Conservation (phyloP, 2,797 vertebrate genomes). For the Sebastiscus tertius region DNA sequence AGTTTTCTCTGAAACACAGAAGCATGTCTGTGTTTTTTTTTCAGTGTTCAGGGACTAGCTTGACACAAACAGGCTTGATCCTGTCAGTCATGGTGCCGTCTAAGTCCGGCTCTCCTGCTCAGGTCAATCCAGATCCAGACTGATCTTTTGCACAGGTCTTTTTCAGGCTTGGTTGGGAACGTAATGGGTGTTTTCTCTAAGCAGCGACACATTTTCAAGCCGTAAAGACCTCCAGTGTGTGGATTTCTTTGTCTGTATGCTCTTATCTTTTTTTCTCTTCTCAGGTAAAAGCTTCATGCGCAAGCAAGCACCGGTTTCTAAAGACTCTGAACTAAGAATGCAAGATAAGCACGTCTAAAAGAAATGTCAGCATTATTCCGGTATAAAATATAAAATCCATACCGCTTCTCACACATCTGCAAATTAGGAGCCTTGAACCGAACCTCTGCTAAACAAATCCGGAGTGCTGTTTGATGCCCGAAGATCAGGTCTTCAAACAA, state of each 20-base stretch:
- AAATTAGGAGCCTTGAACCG: conserved; percentile 68
- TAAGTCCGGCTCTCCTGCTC: conserved; percentile 2
- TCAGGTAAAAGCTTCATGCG: conserved; percentile 64
- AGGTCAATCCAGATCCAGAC: conserved; percentile 8
- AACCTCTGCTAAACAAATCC: conserved; percentile 50
- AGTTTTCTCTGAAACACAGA: conserved; percentile 24
- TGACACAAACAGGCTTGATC: conserved; percentile 22
- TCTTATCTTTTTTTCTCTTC: conserved; percentile 53
- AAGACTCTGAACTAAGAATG: conserved; percentile 59
- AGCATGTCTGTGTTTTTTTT: background rate
- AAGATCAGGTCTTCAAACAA: conserved; percentile 37
- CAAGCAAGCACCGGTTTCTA: conserved; percentile 40
- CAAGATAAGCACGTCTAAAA: conserved; percentile 67
- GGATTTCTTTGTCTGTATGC: conserved; percentile 19
- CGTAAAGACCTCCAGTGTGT: conserved; percentile 21
- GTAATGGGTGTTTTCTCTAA: conserved; percentile 36
- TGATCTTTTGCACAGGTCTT: conserved; percentile 25
- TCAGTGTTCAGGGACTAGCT: background rate
- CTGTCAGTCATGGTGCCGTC: background rate
- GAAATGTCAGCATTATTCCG: conserved; percentile 70
- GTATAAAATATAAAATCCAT: conserved; percentile 62
- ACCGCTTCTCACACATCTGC: conserved; percentile 58
- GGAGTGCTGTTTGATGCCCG: conserved; percentile 35
- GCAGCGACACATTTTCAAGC: conserved; percentile 21
- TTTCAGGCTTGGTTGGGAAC: conserved; percentile 38